Conservation (phyloP, 2,797 vertebrate genomes). For the Apogon hyalosoma region DNA sequence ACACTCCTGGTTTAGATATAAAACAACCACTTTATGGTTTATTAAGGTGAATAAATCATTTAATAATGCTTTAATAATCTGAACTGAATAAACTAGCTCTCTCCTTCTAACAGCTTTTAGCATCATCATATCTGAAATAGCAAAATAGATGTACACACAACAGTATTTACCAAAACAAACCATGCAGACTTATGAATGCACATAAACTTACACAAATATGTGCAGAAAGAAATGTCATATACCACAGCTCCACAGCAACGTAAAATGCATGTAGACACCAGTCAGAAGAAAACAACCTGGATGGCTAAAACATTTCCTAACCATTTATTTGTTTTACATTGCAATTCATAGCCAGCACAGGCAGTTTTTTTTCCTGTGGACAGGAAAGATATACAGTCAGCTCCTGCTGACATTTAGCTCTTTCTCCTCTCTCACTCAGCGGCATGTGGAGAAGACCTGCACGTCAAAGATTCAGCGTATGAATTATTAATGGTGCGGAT, state of each 20-base stretch:
- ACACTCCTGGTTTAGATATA: too few species aligned
- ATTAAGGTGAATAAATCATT: too few species aligned
- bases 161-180: too few species aligned
- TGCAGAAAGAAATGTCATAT: too few species aligned
- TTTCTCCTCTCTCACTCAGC: slow-evolving; percentile 36
- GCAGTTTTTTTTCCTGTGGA: slow-evolving; percentile 36
- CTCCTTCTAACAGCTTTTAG: too few species aligned
- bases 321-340: slow-evolving; percentile 51
- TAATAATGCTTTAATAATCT: too few species aligned
- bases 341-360: slow-evolving; percentile 54
- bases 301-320: slow-evolving; percentile 1
- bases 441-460: slow-evolving; percentile 53
- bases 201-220: too few species aligned
- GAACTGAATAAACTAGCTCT: too few species aligned
- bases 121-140: too few species aligned
- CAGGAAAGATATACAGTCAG: slow-evolving; percentile 48
- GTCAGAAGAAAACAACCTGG: slow-evolving; percentile 1
- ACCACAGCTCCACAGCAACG: background rate
- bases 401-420: slow-evolving; percentile 75
- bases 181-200: too few species aligned
- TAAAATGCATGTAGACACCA: background rate
- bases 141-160: too few species aligned
- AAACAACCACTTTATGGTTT: too few species aligned
- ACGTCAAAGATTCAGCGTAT: slow-evolving; percentile 65
- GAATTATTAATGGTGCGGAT: slow-evolving; percentile 80